Evolutionary conservation across 1,140 invertebrate genomes (phyloP).

Genomic region (Trichoplusia ni): DNA sequence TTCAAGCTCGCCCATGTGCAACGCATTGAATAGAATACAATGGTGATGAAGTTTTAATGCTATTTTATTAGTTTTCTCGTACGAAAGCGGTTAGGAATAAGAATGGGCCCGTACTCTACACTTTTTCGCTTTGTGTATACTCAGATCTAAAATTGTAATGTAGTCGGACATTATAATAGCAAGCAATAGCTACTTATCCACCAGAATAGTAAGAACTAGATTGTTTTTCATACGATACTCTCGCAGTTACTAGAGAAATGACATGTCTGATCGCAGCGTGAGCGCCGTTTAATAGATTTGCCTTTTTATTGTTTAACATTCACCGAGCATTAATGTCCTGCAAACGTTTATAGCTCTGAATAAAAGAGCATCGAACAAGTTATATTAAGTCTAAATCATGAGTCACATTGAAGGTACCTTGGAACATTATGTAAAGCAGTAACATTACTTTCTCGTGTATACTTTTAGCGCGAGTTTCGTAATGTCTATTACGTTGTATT

Average conservation of each 20-base stretch:
- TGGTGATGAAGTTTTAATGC: constrained; percentile 12
- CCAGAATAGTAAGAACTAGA: background rate
- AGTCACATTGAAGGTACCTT: background rate
- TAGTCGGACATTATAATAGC: background rate
- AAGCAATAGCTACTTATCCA: background rate
- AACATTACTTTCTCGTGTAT: constrained; percentile 1
- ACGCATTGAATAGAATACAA: constrained; percentile 16
- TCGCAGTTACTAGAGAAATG: background rate
- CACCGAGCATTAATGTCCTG: background rate
- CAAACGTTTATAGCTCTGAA: background rate
- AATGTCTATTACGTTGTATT: background rate
- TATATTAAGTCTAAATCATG: background rate
- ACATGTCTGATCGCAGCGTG: background rate
- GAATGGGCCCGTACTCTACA: background rate
- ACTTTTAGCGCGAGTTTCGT: constrained; percentile 5
- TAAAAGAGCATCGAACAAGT: background rate
- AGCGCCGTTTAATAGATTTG: background rate
- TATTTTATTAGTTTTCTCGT: constrained; percentile 9
- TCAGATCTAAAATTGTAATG: background rate
- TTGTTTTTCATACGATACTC: background rate
- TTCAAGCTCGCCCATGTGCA: too few species aligned
- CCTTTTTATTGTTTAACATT: background rate
- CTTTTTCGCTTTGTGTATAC: background rate
- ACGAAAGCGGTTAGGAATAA: background rate
- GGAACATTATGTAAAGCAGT: background rate